Base-by-base conservation (phyloP, 2,797 vertebrate species). In the Betta splendens region DNA sequence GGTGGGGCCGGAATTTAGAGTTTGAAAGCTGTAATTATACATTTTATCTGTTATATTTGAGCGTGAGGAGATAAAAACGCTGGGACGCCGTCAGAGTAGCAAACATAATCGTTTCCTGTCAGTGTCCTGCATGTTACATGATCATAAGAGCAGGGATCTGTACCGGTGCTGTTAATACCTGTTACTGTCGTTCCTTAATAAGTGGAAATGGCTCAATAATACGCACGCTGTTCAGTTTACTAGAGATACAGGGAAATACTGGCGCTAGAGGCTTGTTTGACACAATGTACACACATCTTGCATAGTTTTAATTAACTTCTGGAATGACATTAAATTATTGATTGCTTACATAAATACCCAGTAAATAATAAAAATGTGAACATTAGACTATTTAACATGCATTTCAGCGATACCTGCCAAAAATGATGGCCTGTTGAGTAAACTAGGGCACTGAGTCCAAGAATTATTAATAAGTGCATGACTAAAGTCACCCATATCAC, bases 31-130 rank as follows among this genome's bases (percentile, higher is more conserved):
- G 16, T 33, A 67, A 61, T 75, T 44, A 62, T 13, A 55, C 6
- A 32, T 66, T 63, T 60, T 21, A 64, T 74, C 20, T 52, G 55
- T 50, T 58, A 37, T 51, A 51, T 75, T 67, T 73, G 58, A 75
- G 40, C 5, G 13, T 25, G 37, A 37, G 13, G 31, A 56, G 43
- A 47, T 43, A 28, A 15, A 60, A 18, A 39, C n/a, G n/a, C n/a
- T n/a, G n/a, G n/a, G 15, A 37, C 33, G 26, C 16, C 1, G 1
- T 15, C 9, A 18, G 11, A 15, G 3, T 25, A 15, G 36, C 21
- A 17, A 32, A 29, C 21, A 26, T 26, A 7, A 6, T n/a, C 15
- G 26, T 44, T 16, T 25, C 1, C 22, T 29, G 28, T 10, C 2
- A 32, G 5, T 12, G 15, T 37, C 35, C 33, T 9, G 15, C 9